Evolutionary conservation across 2,113 vertebrate species (phyloP).

Genomic region (Silurus meridionalis): DNA sequence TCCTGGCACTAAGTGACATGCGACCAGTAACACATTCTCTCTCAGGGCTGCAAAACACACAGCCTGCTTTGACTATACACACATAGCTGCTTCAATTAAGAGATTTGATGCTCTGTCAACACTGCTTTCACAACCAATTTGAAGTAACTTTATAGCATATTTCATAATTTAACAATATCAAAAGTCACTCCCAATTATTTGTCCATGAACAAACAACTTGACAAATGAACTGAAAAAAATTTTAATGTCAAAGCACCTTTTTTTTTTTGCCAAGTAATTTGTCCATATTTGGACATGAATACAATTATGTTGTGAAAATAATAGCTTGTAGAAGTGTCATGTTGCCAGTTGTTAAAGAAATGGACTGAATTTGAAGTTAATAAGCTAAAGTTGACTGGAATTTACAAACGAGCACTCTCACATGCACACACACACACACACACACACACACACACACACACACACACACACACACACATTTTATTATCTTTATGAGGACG

Average conservation of each 20-base stretch:
- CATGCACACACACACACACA: not conserved
- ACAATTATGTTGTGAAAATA: constrained; percentile 48
- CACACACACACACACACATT: constrained; percentile 4
- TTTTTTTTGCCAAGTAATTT: constrained; percentile 34
- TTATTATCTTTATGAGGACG: too few species aligned
- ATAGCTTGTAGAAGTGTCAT: constrained; percentile 52
- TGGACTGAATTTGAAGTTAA: constrained; percentile 21
- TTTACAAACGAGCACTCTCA: constrained; percentile 1
- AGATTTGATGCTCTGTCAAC: constrained; percentile 67
- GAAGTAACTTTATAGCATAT: constrained; percentile 62
- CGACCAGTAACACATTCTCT: constrained; percentile 86
- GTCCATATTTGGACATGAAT: constrained; percentile 52
- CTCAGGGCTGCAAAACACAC: constrained; percentile 77
- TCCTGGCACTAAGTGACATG: constrained; percentile 96
- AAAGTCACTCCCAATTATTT: constrained; percentile 72
- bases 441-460: not conserved
- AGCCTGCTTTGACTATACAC: constrained; percentile 68
- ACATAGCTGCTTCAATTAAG: constrained; percentile 77
- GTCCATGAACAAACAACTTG: constrained; percentile 55
- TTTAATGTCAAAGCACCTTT: constrained; percentile 55
- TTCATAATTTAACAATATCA: constrained; percentile 63
- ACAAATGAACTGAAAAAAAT: constrained; percentile 62
- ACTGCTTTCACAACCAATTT: constrained; percentile 65
- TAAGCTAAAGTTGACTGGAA: constrained; percentile 35
- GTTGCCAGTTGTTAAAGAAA: constrained; percentile 39